Evolutionary conservation across 53 echinoderm and acorn worm species (phyloP), one percentile per base, ranked within the genome.

Genomic region (Echinometra lucunter): DNA sequence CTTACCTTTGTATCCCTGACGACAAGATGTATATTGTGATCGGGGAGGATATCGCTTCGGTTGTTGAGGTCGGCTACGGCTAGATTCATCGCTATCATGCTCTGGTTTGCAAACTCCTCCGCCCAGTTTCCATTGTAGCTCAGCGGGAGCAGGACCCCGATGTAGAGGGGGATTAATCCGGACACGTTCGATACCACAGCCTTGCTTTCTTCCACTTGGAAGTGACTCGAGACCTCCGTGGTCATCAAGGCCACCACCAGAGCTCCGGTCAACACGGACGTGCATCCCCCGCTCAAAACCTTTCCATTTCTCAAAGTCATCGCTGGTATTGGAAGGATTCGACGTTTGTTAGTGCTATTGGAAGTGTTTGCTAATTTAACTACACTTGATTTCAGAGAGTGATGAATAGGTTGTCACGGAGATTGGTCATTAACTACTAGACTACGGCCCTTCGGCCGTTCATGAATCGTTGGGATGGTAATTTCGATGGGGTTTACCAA

Each of bases 61-160:
- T 90, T 90, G 93, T 96, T 96, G 70, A 96, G 93, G 53, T 96
- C 95, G 1, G 37, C 74, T 28, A 96, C 82, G 25, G 96, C 96
- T 23, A 96, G 67, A 70, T 94, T 44, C 70, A 96, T 93, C 11
- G 96, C 96, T 25, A 90, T 42, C 34, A 90, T 72, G 58, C 93
- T 95, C 91, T 96, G 96, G 44, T 93, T 74, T 0, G 93, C 96
- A 88, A 94, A 96, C 66, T 96, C 95, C n/a, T 95, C 95, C 1
- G 93, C 93, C 96, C 96, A 96, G 21, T 93, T 83, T 9, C 95
- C 96, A 57, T 92, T 88, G 27, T 67, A 57, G 28, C 47, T 94
- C 40, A 96, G 91, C 1, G 97, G 96, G 21, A 97, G 91, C 28
- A 97, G 92, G 12, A 94, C 96, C 11, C 94, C 97, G 47, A 97